Base-by-base conservation (phyloP, 2,797 vertebrate genomes). In the Enoplosus armatus region DNA sequence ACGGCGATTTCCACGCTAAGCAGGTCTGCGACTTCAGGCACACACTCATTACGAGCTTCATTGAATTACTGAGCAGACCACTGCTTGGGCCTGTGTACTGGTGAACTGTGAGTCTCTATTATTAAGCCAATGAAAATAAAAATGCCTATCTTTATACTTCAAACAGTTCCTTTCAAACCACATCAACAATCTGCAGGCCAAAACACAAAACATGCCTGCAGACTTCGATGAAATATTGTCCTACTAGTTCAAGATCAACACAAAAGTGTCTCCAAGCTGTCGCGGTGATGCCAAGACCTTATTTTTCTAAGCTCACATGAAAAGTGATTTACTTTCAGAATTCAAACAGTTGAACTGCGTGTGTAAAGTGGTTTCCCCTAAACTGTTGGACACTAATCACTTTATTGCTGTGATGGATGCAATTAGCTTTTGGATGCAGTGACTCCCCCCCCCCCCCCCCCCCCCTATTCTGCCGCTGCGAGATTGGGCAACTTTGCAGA, bases 1-100 rank as follows among this genome's bases (percentile, higher is more conserved):
- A 97, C 0, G 97, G 97, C 90, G 96, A 97, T 86, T 98, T 97
- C 94, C 97, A 98, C 58, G 92, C 96, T 53, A 98, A 98, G 84
- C 97, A 98, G 97, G 97, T 98, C 84, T 77, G 93, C 79, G 47
- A 72, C 56, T 77, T 81, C 31, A 48, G 33, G 51, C 74, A 29
- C 29, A 41, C 41, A 10, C 51, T 55, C 8, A 15, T 6, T 43
- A 39, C 37, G 51, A 67, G 70, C 55, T 68, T 70, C 33, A 73
- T 33, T 48, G 43, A 77, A 78, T 56, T 53, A 58, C 47, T 69
- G 18, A 80, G 29, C 59, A 54, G 51, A 66, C 15, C 33, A 31
- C 31, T 55, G 6, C 63, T 77, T 71, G 45, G 79, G 63, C 12
- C 8, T 37, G 65, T 70, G 58, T 51, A 20, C 20, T 43, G 31